These are phyloP conservation scores for Coecobrya sp. DNA, from an alignment of 2,888 invertebrate genomes.

Conservation along the genomic window DNA sequence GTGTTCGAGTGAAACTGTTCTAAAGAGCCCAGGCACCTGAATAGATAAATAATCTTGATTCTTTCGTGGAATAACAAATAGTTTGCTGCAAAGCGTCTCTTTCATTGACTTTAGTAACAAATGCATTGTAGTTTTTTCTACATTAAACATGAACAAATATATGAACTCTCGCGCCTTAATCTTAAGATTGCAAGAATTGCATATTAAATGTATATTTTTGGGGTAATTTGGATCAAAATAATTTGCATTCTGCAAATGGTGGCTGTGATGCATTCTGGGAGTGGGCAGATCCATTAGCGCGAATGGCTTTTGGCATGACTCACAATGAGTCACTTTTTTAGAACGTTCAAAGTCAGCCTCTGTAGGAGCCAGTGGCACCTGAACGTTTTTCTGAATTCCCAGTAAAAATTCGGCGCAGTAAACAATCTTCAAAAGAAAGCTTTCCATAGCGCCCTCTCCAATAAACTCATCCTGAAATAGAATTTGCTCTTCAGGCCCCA, in stretches of 20 bases:
- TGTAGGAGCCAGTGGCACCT: background rate
- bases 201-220: background rate
- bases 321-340: background rate
- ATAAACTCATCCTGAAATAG: background rate
- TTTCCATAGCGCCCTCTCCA: background rate
- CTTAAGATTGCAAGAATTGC: background rate
- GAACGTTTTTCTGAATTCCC: background rate
- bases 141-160: background rate
- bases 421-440: background rate
- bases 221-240: background rate
- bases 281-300: background rate
- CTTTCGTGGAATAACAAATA: background rate
- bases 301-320: background rate
- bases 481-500: background rate
- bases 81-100: background rate
- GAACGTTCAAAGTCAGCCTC: background rate
- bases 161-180: background rate
- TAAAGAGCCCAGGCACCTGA: background rate
- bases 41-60: background rate
- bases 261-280: background rate
- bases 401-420: background rate
- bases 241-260: background rate
- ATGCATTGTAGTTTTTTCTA: background rate
- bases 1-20: background rate
- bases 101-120: background rate